Conservation (phyloP, 2,888 invertebrate species). For the Rotaria macrura region DNA sequence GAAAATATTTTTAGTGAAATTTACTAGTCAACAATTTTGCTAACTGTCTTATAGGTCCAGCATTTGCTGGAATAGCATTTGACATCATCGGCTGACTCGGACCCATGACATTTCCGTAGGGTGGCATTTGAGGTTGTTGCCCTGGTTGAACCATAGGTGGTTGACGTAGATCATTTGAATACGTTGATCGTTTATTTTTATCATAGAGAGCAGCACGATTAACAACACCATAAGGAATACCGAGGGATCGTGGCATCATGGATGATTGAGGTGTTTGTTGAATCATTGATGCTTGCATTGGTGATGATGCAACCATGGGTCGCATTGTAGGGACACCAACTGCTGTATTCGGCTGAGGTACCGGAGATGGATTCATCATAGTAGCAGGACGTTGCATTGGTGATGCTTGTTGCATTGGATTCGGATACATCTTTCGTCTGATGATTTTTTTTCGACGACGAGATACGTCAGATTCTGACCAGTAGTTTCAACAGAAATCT, state of each 20-base stretch:
- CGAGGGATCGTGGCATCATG: not conserved
- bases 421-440: not conserved
- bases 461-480: not conserved
- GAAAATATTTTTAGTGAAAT: too few relatives aligned
- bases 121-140: not conserved
- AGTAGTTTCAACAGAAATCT: too few relatives aligned
- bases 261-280: not conserved
- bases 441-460: not conserved
- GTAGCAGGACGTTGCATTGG: not conserved
- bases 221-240: not conserved
- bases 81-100: not conserved
- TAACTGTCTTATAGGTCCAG: not conserved
- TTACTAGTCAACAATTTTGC: too few relatives aligned
- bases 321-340: not conserved
- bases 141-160: not conserved
- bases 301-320: not conserved
- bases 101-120: not conserved
- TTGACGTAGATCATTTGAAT: slow-evolving; percentile 5
- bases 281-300: not conserved
- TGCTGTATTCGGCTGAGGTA: not conserved
- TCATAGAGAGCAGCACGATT: not conserved
- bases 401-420: not conserved
- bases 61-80: not conserved
- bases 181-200: not conserved
- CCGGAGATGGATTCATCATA: not conserved